phyloP scores from a whole-genome alignment of 2,113 vertebrate genomes.

The Mobula birostris region DNA sequence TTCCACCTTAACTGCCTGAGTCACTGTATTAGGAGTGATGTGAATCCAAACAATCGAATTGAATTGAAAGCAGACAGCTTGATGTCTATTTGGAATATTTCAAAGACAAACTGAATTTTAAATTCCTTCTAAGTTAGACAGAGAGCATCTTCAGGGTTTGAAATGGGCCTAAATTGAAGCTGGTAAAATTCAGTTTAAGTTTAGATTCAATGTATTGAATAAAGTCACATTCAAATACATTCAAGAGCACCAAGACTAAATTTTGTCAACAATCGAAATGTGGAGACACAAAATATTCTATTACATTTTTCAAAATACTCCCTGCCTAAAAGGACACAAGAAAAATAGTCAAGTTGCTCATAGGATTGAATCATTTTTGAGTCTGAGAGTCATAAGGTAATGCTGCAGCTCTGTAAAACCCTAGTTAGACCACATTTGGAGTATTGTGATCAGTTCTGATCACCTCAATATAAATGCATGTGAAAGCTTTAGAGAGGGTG shows the following conservation, averaged over 20 bases:
- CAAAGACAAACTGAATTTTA: not conserved
- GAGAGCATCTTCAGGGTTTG: too few relatives aligned
- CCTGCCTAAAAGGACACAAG: not conserved
- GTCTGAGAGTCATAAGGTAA: too few relatives aligned
- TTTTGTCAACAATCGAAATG: not conserved
- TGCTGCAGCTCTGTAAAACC: too few relatives aligned
- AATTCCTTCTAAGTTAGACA: not conserved
- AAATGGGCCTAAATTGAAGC: not conserved
- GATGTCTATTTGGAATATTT: not conserved
- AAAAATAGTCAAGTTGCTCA: not conserved
- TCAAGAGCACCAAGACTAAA: not conserved
- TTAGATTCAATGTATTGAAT: not conserved
- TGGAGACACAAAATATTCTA: not conserved
- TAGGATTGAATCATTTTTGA: not conserved
- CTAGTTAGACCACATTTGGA: too few relatives aligned
- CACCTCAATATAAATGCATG: too few relatives aligned
- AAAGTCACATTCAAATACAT: not conserved
- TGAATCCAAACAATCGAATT: not conserved
- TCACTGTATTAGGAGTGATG: not conserved
- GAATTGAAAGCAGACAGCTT: not conserved
- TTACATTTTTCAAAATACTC: not conserved
- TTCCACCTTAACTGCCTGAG: not conserved
- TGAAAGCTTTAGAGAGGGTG: too few relatives aligned
- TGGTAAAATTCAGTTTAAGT: not conserved
- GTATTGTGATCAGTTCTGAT: too few relatives aligned